Percentiles rank a stretch among this genome's conserved stretches.
These are phyloP conservation scores for Aldabrachelys gigantea DNA, from an alignment of 2,113 vertebrate genomes.

Conservation along the genomic window DNA sequence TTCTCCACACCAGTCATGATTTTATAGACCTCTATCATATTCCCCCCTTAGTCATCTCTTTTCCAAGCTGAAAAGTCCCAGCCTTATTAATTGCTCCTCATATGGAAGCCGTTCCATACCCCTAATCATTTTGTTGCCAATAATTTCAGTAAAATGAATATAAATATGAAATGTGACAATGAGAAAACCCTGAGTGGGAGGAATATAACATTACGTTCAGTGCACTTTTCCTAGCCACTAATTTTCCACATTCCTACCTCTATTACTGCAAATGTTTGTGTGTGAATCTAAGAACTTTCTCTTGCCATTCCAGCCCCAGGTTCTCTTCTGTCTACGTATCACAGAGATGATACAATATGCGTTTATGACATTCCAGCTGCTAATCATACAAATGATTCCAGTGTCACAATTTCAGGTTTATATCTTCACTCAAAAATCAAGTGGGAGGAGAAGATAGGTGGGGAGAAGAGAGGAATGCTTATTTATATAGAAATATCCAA, in stretches of 20 bases:
- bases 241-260: not conserved
- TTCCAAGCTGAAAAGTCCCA: too few species aligned
- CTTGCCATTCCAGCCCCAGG: not conserved
- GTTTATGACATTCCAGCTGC: not conserved
- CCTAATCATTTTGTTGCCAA: too few species aligned
- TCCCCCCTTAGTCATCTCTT: too few species aligned
- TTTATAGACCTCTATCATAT: too few species aligned
- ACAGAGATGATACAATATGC: not conserved
- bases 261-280: not conserved
- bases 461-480: not conserved
- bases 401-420: not conserved
- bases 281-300: not conserved
- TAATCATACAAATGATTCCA: not conserved
- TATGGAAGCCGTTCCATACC: too few species aligned
- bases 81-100: too few species aligned
- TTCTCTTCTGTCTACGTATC: not conserved
- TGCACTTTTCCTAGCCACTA: not conserved
- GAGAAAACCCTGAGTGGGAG: not conserved
- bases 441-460: not conserved
- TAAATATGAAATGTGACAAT: not conserved
- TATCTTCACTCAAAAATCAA: constrained; percentile 11
- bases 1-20: too few species aligned
- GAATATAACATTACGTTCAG: not conserved
- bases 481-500: not conserved
- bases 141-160: not conserved